Base-by-base conservation (phyloP, 2,113 vertebrate species). In the Hemibates koningsi region DNA sequence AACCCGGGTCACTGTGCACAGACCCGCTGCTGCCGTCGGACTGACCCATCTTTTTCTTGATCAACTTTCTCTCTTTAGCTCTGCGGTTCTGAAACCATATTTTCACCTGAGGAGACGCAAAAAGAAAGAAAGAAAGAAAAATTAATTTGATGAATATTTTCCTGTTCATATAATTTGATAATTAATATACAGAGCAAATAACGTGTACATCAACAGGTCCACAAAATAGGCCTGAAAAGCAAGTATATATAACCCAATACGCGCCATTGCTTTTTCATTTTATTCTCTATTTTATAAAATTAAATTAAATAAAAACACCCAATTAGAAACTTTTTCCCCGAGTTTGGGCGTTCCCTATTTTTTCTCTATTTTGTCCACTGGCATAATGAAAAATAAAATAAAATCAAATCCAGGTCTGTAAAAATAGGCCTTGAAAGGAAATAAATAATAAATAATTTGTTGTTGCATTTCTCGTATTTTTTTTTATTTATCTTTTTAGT, bases 11-110 rank as follows among this genome's bases (percentile, higher is more conserved):
- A 90, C 98, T 98, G 96, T 98, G 97, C 79, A 97, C 96, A 1
- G 97, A 98, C 9, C 97, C 97, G 29, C 97, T 96, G 21, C 96
- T 98, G 91, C 97, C 97, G 80, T 98, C 97, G 34, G 97, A 98
- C 94, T 97, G 97, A 4, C 97, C 98, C 91, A 98, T 93, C 94
- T 99, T 99, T 97, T 98, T 98, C 96, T 98, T 98, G 80, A 98
- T 97, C 91, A 99, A 93, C 87, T 99, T 99, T 88, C 98, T 96
- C 88, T 99, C 98, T 89, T 98, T 99, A 2, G 98, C 98, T 87
- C 98, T 95, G 81, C 97, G 97, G 90, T 99, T 98, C 95, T 99
- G 98, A 93, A 99, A 99, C 98, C 98, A 99, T 83, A 99, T 99
- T 95, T 99, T 98, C 57, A 98, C 98, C 98, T 99, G 94, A 50